Evolutionary conservation across 2,113 vertebrate genomes (phyloP), one percentile per base, ranked within the genome.

Genomic region (Dendrocopos noguchii): DNA sequence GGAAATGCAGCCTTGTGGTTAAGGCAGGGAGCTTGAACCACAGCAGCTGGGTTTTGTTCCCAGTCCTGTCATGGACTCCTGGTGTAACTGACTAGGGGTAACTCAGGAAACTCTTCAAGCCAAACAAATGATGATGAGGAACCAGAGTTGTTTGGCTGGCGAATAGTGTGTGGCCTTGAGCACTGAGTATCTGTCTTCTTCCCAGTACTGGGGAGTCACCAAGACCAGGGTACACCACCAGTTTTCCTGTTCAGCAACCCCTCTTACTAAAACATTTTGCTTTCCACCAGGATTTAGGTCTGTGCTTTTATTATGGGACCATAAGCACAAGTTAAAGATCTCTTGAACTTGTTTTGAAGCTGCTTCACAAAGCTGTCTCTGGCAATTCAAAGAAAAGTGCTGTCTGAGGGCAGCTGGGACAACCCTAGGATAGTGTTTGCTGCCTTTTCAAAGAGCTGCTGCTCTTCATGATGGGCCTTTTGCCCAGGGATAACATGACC

Each of bases 1-100:
- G 95, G 96, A 96, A 96, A 94, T 93, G 85, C 91, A 94, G 87
- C 88, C 93, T 80, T 96, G 95, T 95, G 96, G 95, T 96, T 96
- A 90, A 96, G 84, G 82, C 96, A 96, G 76, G 94, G 91, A 95
- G 79, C 93, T 92, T 0, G 55, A 90, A 94, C 96, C 93, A 1
- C 94, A 96, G 68, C 70, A 91, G 66, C 87, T 88, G 94, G 76
- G 65, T 94, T 93, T 94, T 1, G 0, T 95, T 96, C 88, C 94
- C 95, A 92, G 77, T 1, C 4, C 86, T 96, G 94, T 95, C 88
- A 42, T 3, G 8, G 65, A 33, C 57, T 88, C 2, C 0, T 14
- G 57, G 77, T 72, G 85, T 86, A 92, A 84, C 39, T 84, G 55
- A 70, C 90, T 67, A 73, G 70, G 91, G 68, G 82, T 93, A 92